Evolutionary conservation across 2,113 vertebrate genomes (phyloP).

Genomic region (Elanoides forficatus): DNA sequence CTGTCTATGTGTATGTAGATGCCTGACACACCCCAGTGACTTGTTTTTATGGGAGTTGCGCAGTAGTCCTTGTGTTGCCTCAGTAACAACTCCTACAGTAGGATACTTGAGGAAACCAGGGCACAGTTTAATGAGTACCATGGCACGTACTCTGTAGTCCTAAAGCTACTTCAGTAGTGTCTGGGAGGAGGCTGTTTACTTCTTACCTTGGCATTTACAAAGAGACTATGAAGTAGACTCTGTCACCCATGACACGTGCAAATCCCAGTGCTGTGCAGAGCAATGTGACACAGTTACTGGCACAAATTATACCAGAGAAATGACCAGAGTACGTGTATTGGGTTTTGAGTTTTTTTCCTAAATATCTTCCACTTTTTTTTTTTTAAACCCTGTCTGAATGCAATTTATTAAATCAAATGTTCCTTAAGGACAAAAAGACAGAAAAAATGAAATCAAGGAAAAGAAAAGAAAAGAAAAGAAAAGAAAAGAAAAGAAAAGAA

Average conservation of each 20-base stretch:
- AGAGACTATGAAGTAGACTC: not conserved
- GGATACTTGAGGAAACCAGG: conserved; percentile 29
- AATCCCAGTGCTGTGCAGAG: not conserved
- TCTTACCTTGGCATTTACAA: not conserved
- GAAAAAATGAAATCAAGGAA: not conserved
- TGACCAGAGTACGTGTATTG: not conserved
- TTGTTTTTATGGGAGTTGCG: not conserved
- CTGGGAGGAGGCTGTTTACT: conserved; percentile 9
- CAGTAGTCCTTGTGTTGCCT: not conserved
- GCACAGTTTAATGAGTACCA: conserved; percentile 10
- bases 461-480: fast-evolving
- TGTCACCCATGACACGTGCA: not conserved
- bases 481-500: not conserved
- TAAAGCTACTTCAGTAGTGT: not conserved
- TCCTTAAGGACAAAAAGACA: not conserved
- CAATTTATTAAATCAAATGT: not conserved
- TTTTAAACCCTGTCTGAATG: not conserved
- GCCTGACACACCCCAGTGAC: not conserved
- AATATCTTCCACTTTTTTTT: too few relatives aligned
- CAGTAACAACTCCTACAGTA: conserved; percentile 24
- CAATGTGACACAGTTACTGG: not conserved
- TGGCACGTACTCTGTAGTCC: not conserved
- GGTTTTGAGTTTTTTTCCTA: not conserved
- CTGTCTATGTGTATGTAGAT: not conserved
- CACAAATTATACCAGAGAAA: not conserved